Conservation (phyloP, 2,113 vertebrate species). For the Pimephales promelas region DNA sequence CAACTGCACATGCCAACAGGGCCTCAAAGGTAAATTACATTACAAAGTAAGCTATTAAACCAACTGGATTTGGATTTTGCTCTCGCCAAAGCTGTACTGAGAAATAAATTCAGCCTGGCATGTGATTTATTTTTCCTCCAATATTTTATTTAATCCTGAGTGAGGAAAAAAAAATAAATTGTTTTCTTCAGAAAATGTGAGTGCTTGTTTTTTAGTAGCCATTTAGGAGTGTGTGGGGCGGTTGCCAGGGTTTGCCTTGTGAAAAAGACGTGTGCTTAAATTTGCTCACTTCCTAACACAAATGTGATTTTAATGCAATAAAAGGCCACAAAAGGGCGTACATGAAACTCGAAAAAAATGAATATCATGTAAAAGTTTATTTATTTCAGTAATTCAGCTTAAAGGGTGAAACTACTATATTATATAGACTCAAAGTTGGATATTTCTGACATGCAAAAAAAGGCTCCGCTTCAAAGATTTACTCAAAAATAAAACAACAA, state of each 20-base stretch:
- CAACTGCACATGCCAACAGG: slow-evolving; percentile 8
- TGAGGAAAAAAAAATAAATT: not conserved
- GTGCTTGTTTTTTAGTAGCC: not conserved
- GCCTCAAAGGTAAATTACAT: slow-evolving; percentile 49
- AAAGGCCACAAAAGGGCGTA: no score
- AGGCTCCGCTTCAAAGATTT: no score
- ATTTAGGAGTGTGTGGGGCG: not conserved
- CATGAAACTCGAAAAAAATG: no score
- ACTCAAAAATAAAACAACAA: no score
- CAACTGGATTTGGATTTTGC: slow-evolving; percentile 18
- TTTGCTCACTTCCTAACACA: not conserved
- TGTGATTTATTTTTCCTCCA: not conserved
- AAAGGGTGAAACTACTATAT: no score
- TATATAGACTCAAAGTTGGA: no score
- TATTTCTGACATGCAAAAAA: no score
- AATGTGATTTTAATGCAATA: no score
- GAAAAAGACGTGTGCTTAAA: not conserved
- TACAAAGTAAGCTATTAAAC: slow-evolving; percentile 48
- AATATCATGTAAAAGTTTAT: no score
- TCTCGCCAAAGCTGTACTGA: not conserved
- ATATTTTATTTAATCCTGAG: not conserved
- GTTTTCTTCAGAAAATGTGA: not conserved
- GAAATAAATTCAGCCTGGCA: slow-evolving; percentile 21
- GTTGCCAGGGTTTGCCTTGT: not conserved
- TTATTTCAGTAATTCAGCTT: no score